Evolutionary conservation across 2,113 vertebrate species (phyloP), one percentile per base, ranked within the genome.

Genomic region (Lagopus muta): DNA sequence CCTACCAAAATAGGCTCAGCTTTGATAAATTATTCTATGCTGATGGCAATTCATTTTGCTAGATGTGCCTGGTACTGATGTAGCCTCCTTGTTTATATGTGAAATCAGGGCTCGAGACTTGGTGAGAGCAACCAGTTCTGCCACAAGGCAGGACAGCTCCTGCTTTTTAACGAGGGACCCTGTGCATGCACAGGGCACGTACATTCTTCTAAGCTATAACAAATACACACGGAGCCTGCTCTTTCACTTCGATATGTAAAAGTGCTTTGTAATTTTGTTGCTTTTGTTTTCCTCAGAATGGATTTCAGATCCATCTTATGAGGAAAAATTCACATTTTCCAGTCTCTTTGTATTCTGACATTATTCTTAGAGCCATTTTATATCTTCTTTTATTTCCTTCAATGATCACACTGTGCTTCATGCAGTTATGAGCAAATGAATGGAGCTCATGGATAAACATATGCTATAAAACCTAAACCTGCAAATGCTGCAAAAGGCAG

Each of bases 11-110:
- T 54, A 36, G 7, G 15, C n/a, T 92, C 67, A 58, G 58, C 71
- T 82, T 2, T 82, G 78, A 96, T 86, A 92, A 91, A 92, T 96
- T 92, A 66, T 91, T 88, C 40, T 89, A 24, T 27, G 17, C 15
- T 48, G 72, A 57, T 45, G 74, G 84, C 74, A 94, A 62, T 85
- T 87, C 24, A 73, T 81, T 81, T 81, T 67, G 47, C 82, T 9
- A 4, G 24, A 40, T 15, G 75, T 42, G 74, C 40, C 48, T 1
- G 1, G 25, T 18, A 45, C 38, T 54, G 69, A 47, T 36, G n/a
- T 0, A 2, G 32, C 27, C 13, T 76, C 7, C 75, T 54, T 28
- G 27, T 38, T 77, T 45, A 34, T 61, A 80, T 48, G 60, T n/a
- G 48, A 28, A 9, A 24, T 7, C 7, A 1, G 28, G 1, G 25